A percentile compares a stretch with the other conserved stretches of the same genome.
Conservation (phyloP, 2,113 vertebrate species). For the Mixornis gularis region DNA sequence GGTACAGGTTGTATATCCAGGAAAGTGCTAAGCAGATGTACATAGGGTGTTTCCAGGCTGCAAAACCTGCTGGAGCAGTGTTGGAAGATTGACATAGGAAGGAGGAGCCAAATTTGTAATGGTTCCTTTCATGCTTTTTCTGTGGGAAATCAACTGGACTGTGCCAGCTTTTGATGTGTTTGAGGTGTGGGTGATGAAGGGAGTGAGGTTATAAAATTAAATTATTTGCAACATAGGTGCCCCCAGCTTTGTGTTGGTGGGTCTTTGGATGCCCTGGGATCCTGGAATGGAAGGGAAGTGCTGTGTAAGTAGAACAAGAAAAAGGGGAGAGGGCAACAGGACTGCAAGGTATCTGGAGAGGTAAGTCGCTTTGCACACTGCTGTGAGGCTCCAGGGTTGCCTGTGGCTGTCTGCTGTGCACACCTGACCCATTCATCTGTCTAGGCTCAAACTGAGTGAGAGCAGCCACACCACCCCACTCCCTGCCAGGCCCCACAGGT, state of each 20-base stretch:
- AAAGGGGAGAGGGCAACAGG: not conserved
- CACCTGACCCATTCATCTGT: not conserved
- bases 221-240: not conserved
- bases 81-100: not conserved
- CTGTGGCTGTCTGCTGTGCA: not conserved
- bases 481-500: conserved; percentile 38
- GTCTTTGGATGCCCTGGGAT: not conserved
- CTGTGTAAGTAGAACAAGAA: not conserved
- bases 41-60: not conserved
- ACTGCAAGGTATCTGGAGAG: not conserved
- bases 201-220: not conserved
- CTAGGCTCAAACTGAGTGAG: not conserved
- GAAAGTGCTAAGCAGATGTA: not conserved
- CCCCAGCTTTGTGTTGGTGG: not conserved
- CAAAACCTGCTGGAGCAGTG: not conserved
- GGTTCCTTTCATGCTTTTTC: not conserved
- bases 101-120: not conserved
- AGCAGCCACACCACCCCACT: accelerated
- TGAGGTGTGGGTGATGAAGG: not conserved
- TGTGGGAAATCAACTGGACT: not conserved
- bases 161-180: accelerated
- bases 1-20: not conserved
- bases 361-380: not conserved
- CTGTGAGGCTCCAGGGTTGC: not conserved
- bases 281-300: not conserved